These are phyloP conservation scores for Grantiella picta DNA, from an alignment of 2,113 vertebrate genomes.

Conservation along the genomic window DNA sequence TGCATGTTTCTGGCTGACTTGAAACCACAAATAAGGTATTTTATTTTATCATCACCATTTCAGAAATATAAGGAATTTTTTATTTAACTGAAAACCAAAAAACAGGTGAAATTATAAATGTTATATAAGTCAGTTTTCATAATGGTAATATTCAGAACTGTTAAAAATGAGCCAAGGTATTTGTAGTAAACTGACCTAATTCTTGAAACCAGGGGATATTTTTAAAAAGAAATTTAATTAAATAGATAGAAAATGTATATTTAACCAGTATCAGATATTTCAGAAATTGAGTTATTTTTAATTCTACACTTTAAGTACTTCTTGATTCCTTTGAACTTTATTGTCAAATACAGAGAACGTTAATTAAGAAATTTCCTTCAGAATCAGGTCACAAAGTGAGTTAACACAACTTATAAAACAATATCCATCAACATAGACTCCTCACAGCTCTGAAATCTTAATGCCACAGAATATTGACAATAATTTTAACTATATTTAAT, in stretches of 20 bases:
- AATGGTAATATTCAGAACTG: not conserved
- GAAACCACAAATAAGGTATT: not conserved
- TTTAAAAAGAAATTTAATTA: not conserved
- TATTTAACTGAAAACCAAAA: not conserved
- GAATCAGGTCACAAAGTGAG: not conserved
- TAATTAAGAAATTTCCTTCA: not conserved
- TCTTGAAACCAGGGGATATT: not conserved
- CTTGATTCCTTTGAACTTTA: not conserved
- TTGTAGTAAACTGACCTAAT: constrained; percentile 19
- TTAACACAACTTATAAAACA: not conserved
- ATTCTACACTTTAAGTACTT: not conserved
- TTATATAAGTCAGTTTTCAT: not conserved
- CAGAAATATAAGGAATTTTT: not conserved
- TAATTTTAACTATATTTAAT: not conserved
- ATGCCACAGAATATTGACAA: not conserved
- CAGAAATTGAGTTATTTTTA: not conserved
- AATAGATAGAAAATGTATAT: not conserved
- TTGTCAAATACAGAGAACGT: not conserved
- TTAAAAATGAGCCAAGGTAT: constrained; percentile 2
- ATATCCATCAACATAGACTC: not conserved
- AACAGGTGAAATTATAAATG: not conserved
- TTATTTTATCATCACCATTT: not conserved
- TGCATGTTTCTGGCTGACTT: not conserved
- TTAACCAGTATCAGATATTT: not conserved
- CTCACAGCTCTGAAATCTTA: not conserved